Conservation (phyloP, 2,797 vertebrate species). For the Sebastes taczanowskii region DNA sequence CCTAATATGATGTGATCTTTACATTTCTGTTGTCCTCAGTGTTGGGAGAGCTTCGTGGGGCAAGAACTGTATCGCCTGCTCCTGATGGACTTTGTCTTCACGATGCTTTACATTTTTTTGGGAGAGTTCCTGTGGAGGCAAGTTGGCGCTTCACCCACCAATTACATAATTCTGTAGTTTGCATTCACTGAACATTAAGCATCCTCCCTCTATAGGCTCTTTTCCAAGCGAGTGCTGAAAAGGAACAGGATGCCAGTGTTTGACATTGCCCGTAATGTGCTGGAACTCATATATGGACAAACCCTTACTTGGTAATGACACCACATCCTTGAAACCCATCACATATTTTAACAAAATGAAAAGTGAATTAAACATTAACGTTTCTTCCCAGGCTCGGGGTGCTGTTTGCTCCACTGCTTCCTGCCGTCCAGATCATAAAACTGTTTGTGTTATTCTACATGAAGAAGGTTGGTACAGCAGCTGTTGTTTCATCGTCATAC, state of each 20-base stretch:
- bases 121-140: slow-evolving; percentile 90
- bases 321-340: not conserved
- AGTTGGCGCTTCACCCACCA: not conserved
- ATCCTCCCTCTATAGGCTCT: slow-evolving; percentile 68
- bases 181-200: not conserved
- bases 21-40: slow-evolving; percentile 67
- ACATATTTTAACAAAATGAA: not conserved
- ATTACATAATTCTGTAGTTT: not conserved
- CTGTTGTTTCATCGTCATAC: too few species aligned
- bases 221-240: slow-evolving; percentile 75
- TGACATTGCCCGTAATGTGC: slow-evolving; percentile 87
- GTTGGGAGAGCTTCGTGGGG: slow-evolving; percentile 92
- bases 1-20: too few species aligned
- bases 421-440: slow-evolving; percentile 85
- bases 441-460: slow-evolving; percentile 88
- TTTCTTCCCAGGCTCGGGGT: slow-evolving; percentile 83
- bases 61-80: slow-evolving; percentile 90
- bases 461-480: slow-evolving; percentile 83
- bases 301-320: slow-evolving; percentile 86
- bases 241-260: slow-evolving; percentile 85
- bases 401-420: slow-evolving; percentile 88
- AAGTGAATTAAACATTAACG: not conserved
- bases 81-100: slow-evolving; percentile 88
- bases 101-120: slow-evolving; percentile 80
- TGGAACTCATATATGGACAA: slow-evolving; percentile 93